Evolutionary conservation across 2,888 invertebrate genomes (phyloP).

Genomic region (Macroteleia sp.): DNA sequence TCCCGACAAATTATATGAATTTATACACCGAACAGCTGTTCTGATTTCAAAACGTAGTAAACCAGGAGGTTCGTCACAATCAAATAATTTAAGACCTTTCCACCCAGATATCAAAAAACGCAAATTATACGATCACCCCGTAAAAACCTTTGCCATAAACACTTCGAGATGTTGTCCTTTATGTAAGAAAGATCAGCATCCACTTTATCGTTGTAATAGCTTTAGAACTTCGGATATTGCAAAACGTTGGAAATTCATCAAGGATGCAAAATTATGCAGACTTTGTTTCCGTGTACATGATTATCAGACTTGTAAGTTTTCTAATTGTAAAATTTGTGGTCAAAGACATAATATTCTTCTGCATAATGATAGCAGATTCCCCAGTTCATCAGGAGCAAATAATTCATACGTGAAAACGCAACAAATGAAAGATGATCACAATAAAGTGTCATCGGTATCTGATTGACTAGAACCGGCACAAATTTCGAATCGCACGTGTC

Average conservation of each 20-base stretch:
- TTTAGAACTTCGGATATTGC: not conserved
- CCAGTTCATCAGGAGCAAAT: no score
- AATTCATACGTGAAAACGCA: no score
- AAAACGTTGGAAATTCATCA: not conserved
- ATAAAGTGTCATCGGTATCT: no score
- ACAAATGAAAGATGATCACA: no score
- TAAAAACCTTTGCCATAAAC: not conserved
- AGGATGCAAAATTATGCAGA: not conserved
- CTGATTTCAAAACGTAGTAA: not conserved
- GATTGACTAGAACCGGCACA: no score
- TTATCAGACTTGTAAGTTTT: not conserved
- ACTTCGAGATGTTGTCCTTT: not conserved
- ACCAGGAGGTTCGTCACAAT: not conserved
- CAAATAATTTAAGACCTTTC: no score
- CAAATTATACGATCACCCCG: not conserved
- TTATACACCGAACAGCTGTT: constrained; percentile 28
- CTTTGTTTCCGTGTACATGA: not conserved
- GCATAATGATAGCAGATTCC: no score
- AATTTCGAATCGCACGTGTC: no score
- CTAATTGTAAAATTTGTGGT: not conserved
- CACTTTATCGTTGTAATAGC: not conserved
- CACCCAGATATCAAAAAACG: not conserved
- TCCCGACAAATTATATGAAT: constrained; percentile 44
- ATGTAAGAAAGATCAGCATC: not conserved
- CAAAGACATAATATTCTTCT: not conserved